Percentiles rank a stretch among this genome's conserved stretches.
Evolutionary conservation across 23 tunicate genomes (phyloP).

Genomic region (Styela plicata): DNA sequence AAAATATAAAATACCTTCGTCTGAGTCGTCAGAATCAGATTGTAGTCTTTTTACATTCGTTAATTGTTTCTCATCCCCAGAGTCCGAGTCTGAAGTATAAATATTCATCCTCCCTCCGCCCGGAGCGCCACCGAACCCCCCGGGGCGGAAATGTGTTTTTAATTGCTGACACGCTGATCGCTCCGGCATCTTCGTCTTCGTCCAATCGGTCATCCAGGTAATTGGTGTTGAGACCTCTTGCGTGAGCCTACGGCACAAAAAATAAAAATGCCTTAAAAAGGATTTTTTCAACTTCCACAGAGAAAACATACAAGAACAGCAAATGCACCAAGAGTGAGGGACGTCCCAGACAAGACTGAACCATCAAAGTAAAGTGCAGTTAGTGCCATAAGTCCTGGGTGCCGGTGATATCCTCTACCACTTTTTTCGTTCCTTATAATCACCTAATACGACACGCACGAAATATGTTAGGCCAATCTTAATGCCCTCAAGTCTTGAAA

Average conservation of each 20-base stretch:
- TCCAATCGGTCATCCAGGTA: constrained; percentile 69
- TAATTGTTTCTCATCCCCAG: constrained; percentile 62
- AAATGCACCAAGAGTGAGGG: too few relatives aligned
- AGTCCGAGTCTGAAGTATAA: constrained; percentile 77
- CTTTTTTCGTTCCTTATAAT: too few relatives aligned
- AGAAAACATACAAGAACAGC: not conserved
- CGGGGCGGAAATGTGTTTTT: constrained; percentile 66
- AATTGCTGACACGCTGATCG: constrained; percentile 73
- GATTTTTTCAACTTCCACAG: not conserved
- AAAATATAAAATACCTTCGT: too few relatives aligned
- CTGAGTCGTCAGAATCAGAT: constrained; percentile 43
- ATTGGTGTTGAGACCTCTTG: constrained; percentile 63
- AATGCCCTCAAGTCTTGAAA: too few relatives aligned
- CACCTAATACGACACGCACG: too few relatives aligned
- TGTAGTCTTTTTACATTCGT: constrained; percentile 59
- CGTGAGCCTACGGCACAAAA: constrained; percentile 40
- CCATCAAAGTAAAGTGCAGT: too few relatives aligned
- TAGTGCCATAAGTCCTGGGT: too few relatives aligned
- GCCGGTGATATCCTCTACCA: not conserved
- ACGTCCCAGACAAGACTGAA: too few relatives aligned
- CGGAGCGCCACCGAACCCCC: too few relatives aligned
- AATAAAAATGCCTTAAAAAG: too few relatives aligned
- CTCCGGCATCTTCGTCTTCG: constrained; percentile 72
- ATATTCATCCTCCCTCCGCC: constrained; percentile 35
- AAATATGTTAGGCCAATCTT: too few relatives aligned